Evolutionary conservation across 1,140 invertebrate genomes (phyloP), one percentile per base, ranked within the genome.

Genomic region (Frieseomelitta varia): DNA sequence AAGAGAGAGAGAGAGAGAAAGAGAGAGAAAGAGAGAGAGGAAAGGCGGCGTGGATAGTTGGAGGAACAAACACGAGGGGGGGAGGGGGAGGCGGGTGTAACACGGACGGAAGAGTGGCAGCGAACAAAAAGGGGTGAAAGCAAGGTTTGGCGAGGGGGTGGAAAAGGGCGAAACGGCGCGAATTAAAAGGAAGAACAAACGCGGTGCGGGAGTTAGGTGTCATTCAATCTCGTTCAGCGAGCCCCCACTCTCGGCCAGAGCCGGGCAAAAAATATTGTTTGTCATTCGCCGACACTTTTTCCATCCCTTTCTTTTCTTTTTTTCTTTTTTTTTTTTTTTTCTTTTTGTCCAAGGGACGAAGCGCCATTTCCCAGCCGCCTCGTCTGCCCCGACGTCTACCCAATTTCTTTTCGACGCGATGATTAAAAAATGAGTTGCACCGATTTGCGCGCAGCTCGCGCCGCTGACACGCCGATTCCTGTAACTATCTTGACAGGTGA

Each of bases 111-210:
- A 24, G 71, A 47, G 78, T 65, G 34, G 19, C 68, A 51, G 51
- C 21, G 65, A 55, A 63, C 27, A 63, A 34, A 71, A 30, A 30
- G 51, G 72, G 27, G 30, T 17, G 30, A 76, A 76, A 76, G 15
- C 21, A 72, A 30, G 15, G 58, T n/a, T 47, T 27, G 61, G 30
- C 19, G 24, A 19, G 30, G 30, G 55, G 34, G 68, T 17, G 30
- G 24, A 27, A 47, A 47, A 47, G 34, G 11, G 73, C 77, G 53
- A 56, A 77, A 58, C 73, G 73, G 74, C 53, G 81, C 74, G 81
- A 83, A 78, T 69, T 83, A 78, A 83, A 83, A 83, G 81, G 53
- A 77, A 77, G 55, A 69, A 77, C 74, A 61, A 83, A 78, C 81
- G 53, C 27, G 14, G 19, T 19, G 53, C 39, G 74, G 39, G 65